Base-by-base conservation (phyloP, 2,113 vertebrate species). In the Notarius quadriscutis region DNA sequence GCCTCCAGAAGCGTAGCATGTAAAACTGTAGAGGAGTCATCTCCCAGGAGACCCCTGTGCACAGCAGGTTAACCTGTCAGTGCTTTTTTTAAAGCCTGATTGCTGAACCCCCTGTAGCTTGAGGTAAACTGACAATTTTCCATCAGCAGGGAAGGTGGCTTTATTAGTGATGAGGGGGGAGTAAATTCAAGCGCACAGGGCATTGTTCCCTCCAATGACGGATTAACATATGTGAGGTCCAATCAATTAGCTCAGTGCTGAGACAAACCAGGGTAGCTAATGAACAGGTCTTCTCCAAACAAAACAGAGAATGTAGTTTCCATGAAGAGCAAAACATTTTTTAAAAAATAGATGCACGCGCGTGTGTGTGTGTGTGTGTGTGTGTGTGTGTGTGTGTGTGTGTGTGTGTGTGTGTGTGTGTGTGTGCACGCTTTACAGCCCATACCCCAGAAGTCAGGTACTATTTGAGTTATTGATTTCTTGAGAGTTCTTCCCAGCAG, bases 61-160 rank as follows among this genome's bases (percentile, higher is more conserved):
- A 95, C 96, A 97, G 97, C 95, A 95, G 96, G 96, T 96, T 96
- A 96, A 97, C 96, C 95, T 94, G 95, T 94, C 96, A 95, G 95
- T 96, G 96, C 96, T 96, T 96, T 96, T 88, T 97, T 96, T 96
- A 95, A 97, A 95, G 94, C 94, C 89, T 93, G 96, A 96, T 96
- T 95, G 96, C 95, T 94, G 93, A 95, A 92, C 95, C 94, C 94
- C 96, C 95, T 74, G 95, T 93, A 93, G 96, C 95, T 96, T 91
- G 91, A 97, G 95, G 96, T 96, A 97, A 97, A 97, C 95, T 95
- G 95, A 92, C 96, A 96, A 96, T 97, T 96, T 95, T 96, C 95
- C 95, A 95, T 96, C 95, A 97, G 95, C 94, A 95, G 96, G 96
- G 96, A 96, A 95, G 93, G 92, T 90, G 92, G 96, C 95, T 97